phyloP scores from a whole-genome alignment of 2,797 vertebrate genomes.

The Scomberomorus guttatus region DNA sequence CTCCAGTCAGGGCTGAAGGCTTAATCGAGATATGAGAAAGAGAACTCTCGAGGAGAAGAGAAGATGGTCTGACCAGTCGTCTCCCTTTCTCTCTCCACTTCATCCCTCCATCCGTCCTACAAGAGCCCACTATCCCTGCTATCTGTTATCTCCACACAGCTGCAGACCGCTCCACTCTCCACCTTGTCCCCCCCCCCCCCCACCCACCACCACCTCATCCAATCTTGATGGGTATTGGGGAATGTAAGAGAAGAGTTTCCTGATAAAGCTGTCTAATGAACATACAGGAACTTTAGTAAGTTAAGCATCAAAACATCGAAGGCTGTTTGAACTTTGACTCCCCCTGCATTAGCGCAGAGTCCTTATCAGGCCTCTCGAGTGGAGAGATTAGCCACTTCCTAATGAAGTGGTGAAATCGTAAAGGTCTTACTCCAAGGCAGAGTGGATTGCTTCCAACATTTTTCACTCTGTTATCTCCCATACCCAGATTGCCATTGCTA shows the following conservation, averaged over 20 bases:
- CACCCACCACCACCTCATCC: slow-evolving; percentile 63
- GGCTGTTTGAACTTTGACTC: slow-evolving; percentile 90
- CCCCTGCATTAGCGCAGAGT: slow-evolving; percentile 84
- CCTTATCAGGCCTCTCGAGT: slow-evolving; percentile 88
- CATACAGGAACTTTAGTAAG: slow-evolving; percentile 92
- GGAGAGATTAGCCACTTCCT: slow-evolving; percentile 91
- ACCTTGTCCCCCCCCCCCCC: slow-evolving; percentile 65
- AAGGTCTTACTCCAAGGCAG: slow-evolving; percentile 88
- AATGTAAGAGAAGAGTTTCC: slow-evolving; percentile 88
- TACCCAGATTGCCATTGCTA: slow-evolving; percentile 85
- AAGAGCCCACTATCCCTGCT: slow-evolving; percentile 71
- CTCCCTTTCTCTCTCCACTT: slow-evolving; percentile 65
- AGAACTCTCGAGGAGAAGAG: slow-evolving; percentile 62
- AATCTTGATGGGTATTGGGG: slow-evolving; percentile 91
- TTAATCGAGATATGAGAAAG: slow-evolving; percentile 77
- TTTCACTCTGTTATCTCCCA: slow-evolving; percentile 88
- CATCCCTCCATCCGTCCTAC: slow-evolving; percentile 77
- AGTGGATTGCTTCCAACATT: slow-evolving; percentile 89
- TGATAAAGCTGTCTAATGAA: slow-evolving; percentile 96
- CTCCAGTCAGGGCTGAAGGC: slow-evolving; percentile 72
- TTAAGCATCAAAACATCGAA: slow-evolving; percentile 93
- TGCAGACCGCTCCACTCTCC: slow-evolving; percentile 74
- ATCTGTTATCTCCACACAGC: slow-evolving; percentile 86
- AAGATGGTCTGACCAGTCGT: slow-evolving; percentile 73
- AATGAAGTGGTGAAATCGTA: slow-evolving; percentile 91